phyloP scores from a whole-genome alignment of 2,113 vertebrate genomes.

The Gobio gobio region DNA sequence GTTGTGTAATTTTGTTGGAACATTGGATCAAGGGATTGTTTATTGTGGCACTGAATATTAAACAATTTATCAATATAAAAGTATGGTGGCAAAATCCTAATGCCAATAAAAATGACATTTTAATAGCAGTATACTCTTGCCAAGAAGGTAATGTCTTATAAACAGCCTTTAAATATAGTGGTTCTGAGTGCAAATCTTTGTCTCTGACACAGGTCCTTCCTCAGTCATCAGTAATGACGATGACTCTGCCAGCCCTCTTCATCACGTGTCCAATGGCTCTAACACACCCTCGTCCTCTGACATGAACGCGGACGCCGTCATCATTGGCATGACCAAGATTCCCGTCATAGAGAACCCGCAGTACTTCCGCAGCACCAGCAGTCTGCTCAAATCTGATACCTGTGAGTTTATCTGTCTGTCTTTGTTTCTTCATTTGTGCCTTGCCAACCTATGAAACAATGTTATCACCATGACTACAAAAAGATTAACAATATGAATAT shows the following conservation, averaged over 20 bases:
- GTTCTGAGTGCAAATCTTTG: not conserved
- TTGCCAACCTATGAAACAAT: not conserved
- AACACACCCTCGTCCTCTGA: conserved; percentile 89
- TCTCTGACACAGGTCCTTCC: conserved; percentile 77
- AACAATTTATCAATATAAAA: not conserved
- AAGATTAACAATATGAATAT: not conserved
- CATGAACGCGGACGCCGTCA: conserved; percentile 85
- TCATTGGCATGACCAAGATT: conserved; percentile 92
- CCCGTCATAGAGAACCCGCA: conserved; percentile 90
- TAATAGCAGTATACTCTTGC: not conserved
- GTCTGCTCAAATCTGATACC: conserved; percentile 85
- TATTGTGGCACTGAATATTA: not conserved
- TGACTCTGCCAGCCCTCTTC: conserved; percentile 87
- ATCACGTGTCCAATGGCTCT: conserved; percentile 89
- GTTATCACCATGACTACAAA: not conserved
- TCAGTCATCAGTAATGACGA: conserved; percentile 90
- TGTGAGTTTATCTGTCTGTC: conserved; percentile 76
- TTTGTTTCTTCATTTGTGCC: not conserved
- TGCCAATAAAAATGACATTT: not conserved
- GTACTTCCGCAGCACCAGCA: conserved; percentile 88
- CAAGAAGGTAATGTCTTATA: not conserved
- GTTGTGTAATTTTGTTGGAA: not conserved
- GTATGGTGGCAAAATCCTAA: not conserved
- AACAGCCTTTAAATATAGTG: not conserved
- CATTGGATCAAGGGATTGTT: not conserved